These are phyloP conservation scores for Lampropteryx suffumata DNA, from an alignment of 2,888 invertebrate genomes.

Conservation along the genomic window DNA sequence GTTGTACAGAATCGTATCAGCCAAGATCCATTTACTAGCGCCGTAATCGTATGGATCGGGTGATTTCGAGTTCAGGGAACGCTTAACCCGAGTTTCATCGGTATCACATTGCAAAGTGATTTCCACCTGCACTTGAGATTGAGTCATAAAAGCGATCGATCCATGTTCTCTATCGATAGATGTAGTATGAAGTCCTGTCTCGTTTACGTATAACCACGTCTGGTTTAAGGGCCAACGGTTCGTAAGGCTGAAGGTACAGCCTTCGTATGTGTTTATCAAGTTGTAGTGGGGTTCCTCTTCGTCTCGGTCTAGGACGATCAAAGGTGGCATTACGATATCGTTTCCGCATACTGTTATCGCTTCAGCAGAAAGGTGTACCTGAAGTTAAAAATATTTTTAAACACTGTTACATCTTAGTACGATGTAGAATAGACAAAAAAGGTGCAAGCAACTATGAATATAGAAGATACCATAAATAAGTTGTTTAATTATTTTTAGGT, in stretches of 20 bases:
- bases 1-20: constrained; percentile 64
- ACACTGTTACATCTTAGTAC: too few relatives aligned
- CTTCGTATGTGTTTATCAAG: constrained; percentile 50
- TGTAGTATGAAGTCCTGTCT: constrained; percentile 58
- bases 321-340: constrained; percentile 53
- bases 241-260: constrained; percentile 59
- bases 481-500: too few relatives aligned
- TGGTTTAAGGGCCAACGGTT: constrained; percentile 68
- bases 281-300: constrained; percentile 64
- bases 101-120: constrained; percentile 58
- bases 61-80: constrained; percentile 49
- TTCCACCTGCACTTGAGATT: constrained; percentile 77
- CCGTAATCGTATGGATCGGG: constrained; percentile 65
- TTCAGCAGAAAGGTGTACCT: constrained; percentile 63
- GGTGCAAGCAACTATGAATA: too few relatives aligned
- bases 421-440: too few relatives aligned
- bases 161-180: constrained; percentile 72
- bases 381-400: constrained; percentile 18
- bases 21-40: constrained; percentile 64
- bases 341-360: constrained; percentile 48
- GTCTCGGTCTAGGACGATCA: constrained; percentile 64
- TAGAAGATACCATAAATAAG: too few relatives aligned
- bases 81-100: constrained; percentile 50
- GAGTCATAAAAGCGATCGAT: constrained; percentile 71
- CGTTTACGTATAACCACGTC: constrained; percentile 68